A percentile compares a stretch with the other conserved stretches of the same genome.
phyloP scores from a whole-genome alignment of 1,140 invertebrate genomes.

The Laupala kohalensis region DNA sequence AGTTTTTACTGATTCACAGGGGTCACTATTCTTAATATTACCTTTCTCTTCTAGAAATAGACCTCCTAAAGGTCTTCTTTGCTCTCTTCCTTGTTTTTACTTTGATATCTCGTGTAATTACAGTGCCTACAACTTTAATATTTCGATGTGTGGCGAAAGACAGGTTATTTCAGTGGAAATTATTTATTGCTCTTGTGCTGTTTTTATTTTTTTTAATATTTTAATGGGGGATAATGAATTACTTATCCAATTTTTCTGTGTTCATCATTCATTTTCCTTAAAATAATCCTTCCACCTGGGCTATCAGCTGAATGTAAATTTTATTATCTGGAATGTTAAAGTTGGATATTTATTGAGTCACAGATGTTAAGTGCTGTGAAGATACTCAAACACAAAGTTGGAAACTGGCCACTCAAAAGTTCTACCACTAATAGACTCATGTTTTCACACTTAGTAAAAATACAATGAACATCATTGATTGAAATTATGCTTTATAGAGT shows the following conservation, averaged over 20 bases:
- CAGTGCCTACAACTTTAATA: neutral
- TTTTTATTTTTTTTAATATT: no score
- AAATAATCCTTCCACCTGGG: no score
- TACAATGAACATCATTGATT: neutral
- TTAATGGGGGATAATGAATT: no score
- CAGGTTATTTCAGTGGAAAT: no score
- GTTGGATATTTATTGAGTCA: no score
- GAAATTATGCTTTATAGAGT: neutral
- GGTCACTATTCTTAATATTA: neutral
- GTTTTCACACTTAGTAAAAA: neutral
- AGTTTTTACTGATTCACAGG: neutral
- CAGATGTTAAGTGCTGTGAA: no score
- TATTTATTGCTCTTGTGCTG: no score
- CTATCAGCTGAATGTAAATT: no score
- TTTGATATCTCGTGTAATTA: neutral
- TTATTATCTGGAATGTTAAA: no score
- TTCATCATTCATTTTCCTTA: no score
- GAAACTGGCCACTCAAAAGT: neutral
- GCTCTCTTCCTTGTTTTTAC: neutral
- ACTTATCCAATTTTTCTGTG: no score
- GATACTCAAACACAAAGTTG: no score
- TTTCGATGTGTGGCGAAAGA: neutral
- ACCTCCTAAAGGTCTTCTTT: neutral
- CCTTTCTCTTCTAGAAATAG: neutral
- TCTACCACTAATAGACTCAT: neutral